These are phyloP conservation scores for Tiliqua scincoides DNA, from an alignment of 2,113 vertebrate species.

Conservation along the genomic window DNA sequence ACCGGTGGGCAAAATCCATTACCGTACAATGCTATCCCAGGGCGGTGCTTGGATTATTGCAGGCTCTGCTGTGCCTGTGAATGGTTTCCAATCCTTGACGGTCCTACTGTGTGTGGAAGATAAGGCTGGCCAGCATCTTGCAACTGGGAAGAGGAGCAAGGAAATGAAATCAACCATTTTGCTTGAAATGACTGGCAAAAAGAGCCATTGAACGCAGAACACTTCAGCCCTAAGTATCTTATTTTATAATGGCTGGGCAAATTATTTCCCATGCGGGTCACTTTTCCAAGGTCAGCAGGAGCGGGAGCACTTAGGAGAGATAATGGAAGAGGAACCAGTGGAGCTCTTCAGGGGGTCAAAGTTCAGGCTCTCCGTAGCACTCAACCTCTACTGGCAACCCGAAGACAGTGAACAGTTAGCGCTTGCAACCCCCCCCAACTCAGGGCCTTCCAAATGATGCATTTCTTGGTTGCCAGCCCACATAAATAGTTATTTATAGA, in stretches of 20 bases:
- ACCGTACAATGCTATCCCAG: background rate
- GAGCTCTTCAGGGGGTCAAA: background rate
- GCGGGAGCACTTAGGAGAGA: background rate
- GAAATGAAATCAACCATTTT: background rate
- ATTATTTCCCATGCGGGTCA: background rate
- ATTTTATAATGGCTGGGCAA: background rate
- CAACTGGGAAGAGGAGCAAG: fast-evolving
- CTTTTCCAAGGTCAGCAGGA: background rate
- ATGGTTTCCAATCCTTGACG: background rate
- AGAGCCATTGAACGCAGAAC: background rate
- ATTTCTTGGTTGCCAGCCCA: background rate
- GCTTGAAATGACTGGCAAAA: background rate
- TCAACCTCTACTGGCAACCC: background rate
- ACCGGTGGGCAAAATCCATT: slow-evolving; percentile 8
- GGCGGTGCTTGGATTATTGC: background rate
- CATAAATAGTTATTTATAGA: background rate
- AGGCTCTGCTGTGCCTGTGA: background rate
- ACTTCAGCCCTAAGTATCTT: background rate
- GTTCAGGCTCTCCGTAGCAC: background rate
- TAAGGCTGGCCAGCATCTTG: background rate
- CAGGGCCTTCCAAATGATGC: background rate
- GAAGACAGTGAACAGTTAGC: background rate
- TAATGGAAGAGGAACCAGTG: background rate
- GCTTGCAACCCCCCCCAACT: background rate
- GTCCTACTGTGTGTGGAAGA: fast-evolving